Base-by-base conservation (phyloP, 2,888 invertebrate genomes). In the Sesamia inferens region DNA sequence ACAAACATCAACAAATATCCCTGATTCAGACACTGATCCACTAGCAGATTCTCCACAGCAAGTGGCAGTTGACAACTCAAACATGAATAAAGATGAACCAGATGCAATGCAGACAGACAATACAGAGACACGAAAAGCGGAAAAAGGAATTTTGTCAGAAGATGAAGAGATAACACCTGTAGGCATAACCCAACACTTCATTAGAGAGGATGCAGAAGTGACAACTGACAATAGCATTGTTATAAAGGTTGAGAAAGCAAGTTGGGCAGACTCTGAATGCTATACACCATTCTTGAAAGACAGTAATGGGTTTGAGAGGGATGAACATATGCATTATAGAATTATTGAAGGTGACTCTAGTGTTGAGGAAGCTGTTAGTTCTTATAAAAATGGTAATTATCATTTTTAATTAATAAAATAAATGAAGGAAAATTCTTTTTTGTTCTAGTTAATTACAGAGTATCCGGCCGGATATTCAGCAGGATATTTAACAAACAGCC, bases 201-300 rank as follows among this genome's bases (percentile, higher is more conserved):
- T 73, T 66, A 68, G 65, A 0, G 78, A 87, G 42, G 66, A 84
- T 0, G 57, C 79, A 0, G 71, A 77, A 11, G 66, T 42, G 10
- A 62, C 62, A 0, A 76, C 69, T 0, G 78, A 84, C 7, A 80
- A 74, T 61, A 74, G 47, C 64, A 68, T 87, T 5, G 85, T 83
- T 24, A 87, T 87, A 10, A 87, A 86, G 42, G 71, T 86, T 31
- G 87, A 87, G 16, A 81, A 86, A 54, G 77, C 81, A 0, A 84
- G 75, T 55, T 84, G 84, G 75, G 74, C 84, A 0, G 87, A 86
- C 22, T 71, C 86, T 0, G 89, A 89, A 42, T 86, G 79, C 31
- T 77, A 54, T 16, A 66, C 76, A 0, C 94, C 94, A 0, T 95
- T 93, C 74, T 83, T 88, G 7, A 90, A 88, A 57, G 96, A 96